Evolutionary conservation across 2,797 vertebrate species (phyloP), one percentile per base, ranked within the genome.

Genomic region (Notolabrus celidotus): DNA sequence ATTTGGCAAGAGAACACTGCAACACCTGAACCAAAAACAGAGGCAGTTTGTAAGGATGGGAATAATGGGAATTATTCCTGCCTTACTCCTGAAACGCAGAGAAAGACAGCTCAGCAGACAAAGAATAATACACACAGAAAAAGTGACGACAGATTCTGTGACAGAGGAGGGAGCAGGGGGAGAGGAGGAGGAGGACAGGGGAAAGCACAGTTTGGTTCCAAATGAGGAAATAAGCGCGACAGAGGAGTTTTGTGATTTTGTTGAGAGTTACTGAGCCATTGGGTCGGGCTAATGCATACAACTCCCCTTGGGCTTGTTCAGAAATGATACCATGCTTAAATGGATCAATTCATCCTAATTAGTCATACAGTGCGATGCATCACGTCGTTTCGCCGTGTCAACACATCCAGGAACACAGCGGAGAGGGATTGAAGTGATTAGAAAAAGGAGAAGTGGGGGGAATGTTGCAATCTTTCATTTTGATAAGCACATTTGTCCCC

Each of bases 291-390:
- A 90, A 92, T 90, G 86, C 80, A 79, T 78, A 77, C 67, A 79
- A 25, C 85, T 92, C 94, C 91, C 92, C 16, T 23, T 75, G 87
- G 93, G 86, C 87, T 84, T 88, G 86, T 90, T 89, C 88, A 79
- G 82, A 92, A 83, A 91, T 86, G 83, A 93, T 90, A 89, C 74
- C 71, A 59, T 73, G 89, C 88, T 93, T 92, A 93, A 93, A 91
- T 67, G 85, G 90, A 93, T 93, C 91, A 92, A 91, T 93, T 92
- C 75, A 74, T 90, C 88, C 86, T 87, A 92, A 93, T 94, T 93
- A 94, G 93, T 91, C 89, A 91, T 88, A 91, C 85, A 81, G 84
- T 71, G 53, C 62, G 61, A 92, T 87, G 86, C 90, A 88, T 90
- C 87, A 85, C 79, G 16, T 56, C 38, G 74, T 85, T 89, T 87